Base-by-base conservation (phyloP, 2,888 invertebrate species). In the Ectemnius continuus region DNA sequence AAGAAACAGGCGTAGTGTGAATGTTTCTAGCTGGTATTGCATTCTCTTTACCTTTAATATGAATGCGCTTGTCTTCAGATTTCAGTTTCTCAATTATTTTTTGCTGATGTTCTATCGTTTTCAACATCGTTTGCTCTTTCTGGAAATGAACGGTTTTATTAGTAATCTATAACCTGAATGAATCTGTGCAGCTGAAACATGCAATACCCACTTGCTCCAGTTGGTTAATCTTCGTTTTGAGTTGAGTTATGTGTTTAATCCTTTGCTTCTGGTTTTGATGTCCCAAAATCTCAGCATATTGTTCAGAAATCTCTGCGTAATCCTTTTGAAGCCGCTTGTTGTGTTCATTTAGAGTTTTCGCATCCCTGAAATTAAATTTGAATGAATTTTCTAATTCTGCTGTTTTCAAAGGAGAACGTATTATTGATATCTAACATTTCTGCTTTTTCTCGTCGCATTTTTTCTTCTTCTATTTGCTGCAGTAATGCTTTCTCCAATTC, bases 221-320 rank as follows among this genome's bases (percentile, higher is more conserved):
- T 75, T 91, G 91, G 28, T 61, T 78, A 61, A 91, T 91, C 81
- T 91, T 92, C 20, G 88, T 88, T 84, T 92, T 92, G 23, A 93
- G 79, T 75, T 92, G 91, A 1, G 87, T 84, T 23, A 93, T 82
- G 83, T 94, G 93, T 71, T 93, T 93, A 62, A 94, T 93, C 87
- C 93, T 94, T 86, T 94, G 94, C 80, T 92, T 93, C 78, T 93
- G 93, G 87, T 94, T 95, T 79, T 94, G 93, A 82, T 94, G 94
- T 0, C 94, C 94, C n/a, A 94, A 88, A 64, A 93, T 87, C 73
- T 93, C 92, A 1, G 93, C 93, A 85, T 94, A 94, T 80, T 94
- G 93, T 61, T 91, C 87, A 14, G 92, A 91, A 63, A 94, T 89
- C 71, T 93, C 92, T 78, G 92, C 90, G 52, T 93, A 91, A 83